Percentiles rank a stretch among this genome's conserved stretches.
phyloP scores from a whole-genome alignment of 2,888 invertebrate species.

The Nyleta sp. region DNA sequence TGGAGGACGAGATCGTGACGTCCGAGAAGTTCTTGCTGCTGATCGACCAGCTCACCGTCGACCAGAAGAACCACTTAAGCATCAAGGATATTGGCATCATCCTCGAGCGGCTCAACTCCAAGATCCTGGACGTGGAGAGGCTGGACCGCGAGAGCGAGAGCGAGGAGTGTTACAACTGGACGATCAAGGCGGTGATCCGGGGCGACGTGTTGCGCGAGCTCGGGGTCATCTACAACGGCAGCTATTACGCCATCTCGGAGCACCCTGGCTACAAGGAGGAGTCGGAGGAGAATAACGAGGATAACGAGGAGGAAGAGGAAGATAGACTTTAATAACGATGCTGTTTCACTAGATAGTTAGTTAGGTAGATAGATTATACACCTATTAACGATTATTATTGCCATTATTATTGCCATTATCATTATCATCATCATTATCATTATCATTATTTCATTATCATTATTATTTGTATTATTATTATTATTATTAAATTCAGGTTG shows the following conservation, averaged over 20 bases:
- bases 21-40: constrained; percentile 96
- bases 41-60: constrained; percentile 96
- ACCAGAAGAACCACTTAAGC: constrained; percentile 95
- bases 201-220: constrained; percentile 95
- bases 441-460: too few relatives aligned
- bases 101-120: constrained; percentile 94
- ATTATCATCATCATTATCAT: too few relatives aligned
- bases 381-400: constrained; percentile 77
- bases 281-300: constrained; percentile 92
- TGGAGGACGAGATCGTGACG: constrained; percentile 95
- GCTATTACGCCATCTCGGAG: constrained; percentile 97
- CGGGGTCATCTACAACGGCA: constrained; percentile 97
- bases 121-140: constrained; percentile 96
- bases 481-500: too few relatives aligned
- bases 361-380: constrained; percentile 77
- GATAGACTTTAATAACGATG: constrained; percentile 83
- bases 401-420: constrained; percentile 38
- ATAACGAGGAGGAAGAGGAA: constrained; percentile 92
- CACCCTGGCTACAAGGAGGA: constrained; percentile 97
- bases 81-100: constrained; percentile 98
- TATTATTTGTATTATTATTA: too few relatives aligned
- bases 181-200: constrained; percentile 96
- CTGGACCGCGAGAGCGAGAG: constrained; percentile 96
- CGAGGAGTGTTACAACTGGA: constrained; percentile 98
- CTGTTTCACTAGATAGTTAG: constrained; percentile 74